A percentile compares a stretch with the other conserved stretches of the same genome.
phyloP scores from a whole-genome alignment of 2,888 invertebrate species.

The Oxystoma pomonae region DNA sequence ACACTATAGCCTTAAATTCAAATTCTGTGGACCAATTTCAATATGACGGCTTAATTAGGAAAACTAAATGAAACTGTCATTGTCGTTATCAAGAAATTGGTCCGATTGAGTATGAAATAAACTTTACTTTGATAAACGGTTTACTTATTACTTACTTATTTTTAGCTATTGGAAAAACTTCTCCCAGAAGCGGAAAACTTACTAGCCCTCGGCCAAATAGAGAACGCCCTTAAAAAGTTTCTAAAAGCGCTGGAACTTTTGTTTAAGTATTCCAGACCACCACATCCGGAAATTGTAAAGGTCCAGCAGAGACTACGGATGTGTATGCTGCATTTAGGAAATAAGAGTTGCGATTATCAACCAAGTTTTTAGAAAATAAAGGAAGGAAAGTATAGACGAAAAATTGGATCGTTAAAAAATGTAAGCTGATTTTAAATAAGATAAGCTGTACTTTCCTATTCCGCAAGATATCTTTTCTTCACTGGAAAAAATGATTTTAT shows the following conservation, averaged over 20 bases:
- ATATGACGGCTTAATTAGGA: no score
- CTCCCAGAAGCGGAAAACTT: slow-evolving; percentile 38
- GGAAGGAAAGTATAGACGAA: neutral
- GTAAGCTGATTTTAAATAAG: no score
- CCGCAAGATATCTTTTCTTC: no score
- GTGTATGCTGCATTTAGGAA: slow-evolving; percentile 40
- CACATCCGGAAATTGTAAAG: slow-evolving; percentile 44
- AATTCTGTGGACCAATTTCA: no score
- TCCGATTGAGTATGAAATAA: no score
- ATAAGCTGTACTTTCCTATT: no score
- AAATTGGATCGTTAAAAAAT: no score
- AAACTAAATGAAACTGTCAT: no score
- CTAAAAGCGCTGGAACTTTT: slow-evolving; percentile 38
- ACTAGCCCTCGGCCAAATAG: slow-evolving; percentile 31
- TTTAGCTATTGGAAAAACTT: slow-evolving; percentile 37
- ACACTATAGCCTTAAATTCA: no score
- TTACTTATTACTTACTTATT: slow-evolving; percentile 12
- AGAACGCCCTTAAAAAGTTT: slow-evolving; percentile 37
- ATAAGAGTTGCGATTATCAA: slow-evolving; percentile 33
- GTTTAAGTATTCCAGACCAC: slow-evolving; percentile 38
- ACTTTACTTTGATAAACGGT: no score
- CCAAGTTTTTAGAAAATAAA: slow-evolving; percentile 9
- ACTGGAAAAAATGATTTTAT: no score
- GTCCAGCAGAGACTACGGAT: slow-evolving; percentile 41
- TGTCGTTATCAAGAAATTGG: no score